phyloP scores from a whole-genome alignment of 2,113 vertebrate species.

The Ia io region DNA sequence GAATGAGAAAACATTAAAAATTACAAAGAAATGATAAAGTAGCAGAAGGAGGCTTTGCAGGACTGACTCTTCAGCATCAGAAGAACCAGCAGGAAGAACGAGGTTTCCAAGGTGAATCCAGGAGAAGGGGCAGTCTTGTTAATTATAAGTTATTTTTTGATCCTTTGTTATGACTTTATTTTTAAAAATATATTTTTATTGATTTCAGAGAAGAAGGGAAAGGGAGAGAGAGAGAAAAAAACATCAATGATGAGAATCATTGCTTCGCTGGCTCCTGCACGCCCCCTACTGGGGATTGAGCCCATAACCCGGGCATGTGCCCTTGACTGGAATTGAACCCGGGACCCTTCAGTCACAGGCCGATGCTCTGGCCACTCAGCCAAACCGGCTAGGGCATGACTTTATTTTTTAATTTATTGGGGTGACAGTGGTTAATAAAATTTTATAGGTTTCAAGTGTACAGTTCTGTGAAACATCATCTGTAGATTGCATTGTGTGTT shows the following conservation, averaged over 20 bases:
- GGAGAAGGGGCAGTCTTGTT: neutral
- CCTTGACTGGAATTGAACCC: too few species aligned
- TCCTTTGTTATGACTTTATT: neutral
- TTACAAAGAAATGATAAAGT: neutral
- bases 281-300: too few species aligned
- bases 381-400: too few species aligned
- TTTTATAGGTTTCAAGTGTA: neutral
- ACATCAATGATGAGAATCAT: too few species aligned
- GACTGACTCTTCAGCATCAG: neutral
- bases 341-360: too few species aligned
- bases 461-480: neutral
- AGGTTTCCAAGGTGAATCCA: neutral
- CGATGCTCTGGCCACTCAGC: too few species aligned
- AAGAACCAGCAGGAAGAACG: neutral
- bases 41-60: neutral
- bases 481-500: neutral
- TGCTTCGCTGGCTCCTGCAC: too few species aligned
- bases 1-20: neutral
- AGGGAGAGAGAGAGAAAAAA: too few species aligned
- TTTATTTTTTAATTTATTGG: neutral
- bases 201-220: too few species aligned
- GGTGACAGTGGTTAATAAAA: neutral
- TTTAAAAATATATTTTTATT: too few species aligned
- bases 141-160: too few species aligned
- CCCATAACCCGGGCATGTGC: too few species aligned